Evolutionary conservation across 2,113 vertebrate genomes (phyloP).

Genomic region (Pontoporia blainvillei): DNA sequence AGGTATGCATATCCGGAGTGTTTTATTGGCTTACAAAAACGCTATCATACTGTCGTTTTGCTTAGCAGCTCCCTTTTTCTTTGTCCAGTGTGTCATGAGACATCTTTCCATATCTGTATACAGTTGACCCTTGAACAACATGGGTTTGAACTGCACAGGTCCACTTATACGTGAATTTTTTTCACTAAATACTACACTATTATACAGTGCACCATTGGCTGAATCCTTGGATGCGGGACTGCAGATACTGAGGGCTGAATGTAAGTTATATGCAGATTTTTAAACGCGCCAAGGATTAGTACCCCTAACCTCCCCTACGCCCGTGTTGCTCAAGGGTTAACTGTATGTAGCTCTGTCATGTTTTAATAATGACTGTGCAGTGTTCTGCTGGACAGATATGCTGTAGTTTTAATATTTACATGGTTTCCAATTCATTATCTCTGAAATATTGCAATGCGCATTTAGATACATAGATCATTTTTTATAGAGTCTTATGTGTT

Average conservation of each 20-base stretch:
- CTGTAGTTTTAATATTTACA: not conserved
- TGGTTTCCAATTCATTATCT: not conserved
- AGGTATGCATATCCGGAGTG: not conserved
- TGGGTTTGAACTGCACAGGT: not conserved
- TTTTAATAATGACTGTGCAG: not conserved
- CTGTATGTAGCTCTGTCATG: not conserved
- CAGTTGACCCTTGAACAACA: not conserved
- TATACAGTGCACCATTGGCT: not conserved
- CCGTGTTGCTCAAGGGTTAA: not conserved
- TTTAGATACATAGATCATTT: not conserved
- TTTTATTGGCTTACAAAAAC: not conserved
- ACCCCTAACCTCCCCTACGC: not conserved
- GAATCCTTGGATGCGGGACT: not conserved
- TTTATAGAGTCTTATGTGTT: not conserved
- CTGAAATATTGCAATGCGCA: not conserved
- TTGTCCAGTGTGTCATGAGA: not conserved
- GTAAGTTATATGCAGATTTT: not conserved
- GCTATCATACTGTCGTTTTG: not conserved
- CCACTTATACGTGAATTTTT: not conserved
- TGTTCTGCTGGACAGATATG: not conserved
- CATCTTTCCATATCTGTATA: not conserved
- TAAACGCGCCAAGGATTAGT: not conserved
- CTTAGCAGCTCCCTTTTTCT: not conserved
- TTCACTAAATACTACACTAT: not conserved
- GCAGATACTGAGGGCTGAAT: not conserved